A percentile compares a stretch with the other conserved stretches of the same genome.
phyloP scores from a whole-genome alignment of 2,888 invertebrate species.

The Rapana venosa region DNA sequence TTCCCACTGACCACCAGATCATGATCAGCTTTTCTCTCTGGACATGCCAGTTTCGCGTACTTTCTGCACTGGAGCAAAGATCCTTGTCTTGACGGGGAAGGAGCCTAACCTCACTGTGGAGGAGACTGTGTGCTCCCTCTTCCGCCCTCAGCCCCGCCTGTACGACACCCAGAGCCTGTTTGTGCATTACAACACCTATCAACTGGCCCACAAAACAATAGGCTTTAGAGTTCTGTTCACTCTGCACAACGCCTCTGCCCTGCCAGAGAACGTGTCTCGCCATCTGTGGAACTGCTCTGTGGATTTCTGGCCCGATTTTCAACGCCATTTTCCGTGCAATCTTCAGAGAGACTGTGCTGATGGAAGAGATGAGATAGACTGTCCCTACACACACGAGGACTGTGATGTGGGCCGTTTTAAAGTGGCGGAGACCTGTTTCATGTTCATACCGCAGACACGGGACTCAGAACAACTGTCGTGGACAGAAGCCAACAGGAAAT shows the following conservation, averaged over 20 bases:
- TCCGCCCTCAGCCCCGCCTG: not conserved
- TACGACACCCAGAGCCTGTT: not conserved
- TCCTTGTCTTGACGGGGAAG: not conserved
- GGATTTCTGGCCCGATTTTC: not conserved
- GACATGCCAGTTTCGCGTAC: not conserved
- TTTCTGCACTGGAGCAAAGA: not conserved
- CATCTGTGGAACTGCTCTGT: slow-evolving; percentile 2
- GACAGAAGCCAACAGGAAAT: not conserved
- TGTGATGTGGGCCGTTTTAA: not conserved
- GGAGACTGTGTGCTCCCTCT: not conserved
- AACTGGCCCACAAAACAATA: not conserved
- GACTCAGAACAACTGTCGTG: not conserved
- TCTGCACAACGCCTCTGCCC: not conserved
- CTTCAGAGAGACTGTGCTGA: not conserved
- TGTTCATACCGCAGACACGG: not conserved
- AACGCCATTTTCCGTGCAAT: slow-evolving; percentile 15
- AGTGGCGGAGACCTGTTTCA: not conserved
- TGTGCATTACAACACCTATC: not conserved
- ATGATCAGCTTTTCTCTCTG: not conserved
- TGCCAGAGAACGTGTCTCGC: not conserved
- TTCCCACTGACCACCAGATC: not conserved
- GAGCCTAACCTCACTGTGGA: not conserved
- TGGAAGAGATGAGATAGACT: slow-evolving; percentile 24
- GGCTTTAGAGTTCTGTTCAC: not conserved
- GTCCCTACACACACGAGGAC: slow-evolving; percentile 8